Conservation (phyloP, 2,113 vertebrate species). For the Himantopus leucocephalus region DNA sequence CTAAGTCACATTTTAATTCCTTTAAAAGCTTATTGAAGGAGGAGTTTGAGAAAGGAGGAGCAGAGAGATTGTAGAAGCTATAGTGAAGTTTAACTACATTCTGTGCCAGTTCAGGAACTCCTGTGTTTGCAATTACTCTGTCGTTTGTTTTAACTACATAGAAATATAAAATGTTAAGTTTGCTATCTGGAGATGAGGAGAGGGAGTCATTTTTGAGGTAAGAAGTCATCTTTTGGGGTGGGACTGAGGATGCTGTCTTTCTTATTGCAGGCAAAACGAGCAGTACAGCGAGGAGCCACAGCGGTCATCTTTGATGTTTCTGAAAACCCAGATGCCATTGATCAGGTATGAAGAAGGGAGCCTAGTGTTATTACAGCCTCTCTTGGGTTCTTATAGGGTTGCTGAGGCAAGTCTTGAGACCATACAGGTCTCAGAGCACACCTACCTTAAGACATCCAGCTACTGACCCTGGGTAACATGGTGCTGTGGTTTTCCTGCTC, state of each 20-base stretch:
- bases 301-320: slow-evolving; percentile 99
- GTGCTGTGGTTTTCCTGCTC: not conserved
- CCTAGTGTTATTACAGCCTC: not conserved
- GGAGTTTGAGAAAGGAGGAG: not conserved
- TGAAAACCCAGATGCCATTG: slow-evolving; percentile 97
- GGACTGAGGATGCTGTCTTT: slow-evolving; percentile 60
- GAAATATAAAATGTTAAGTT: not conserved
- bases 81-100: not conserved
- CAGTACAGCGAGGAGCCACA: slow-evolving; percentile 94
- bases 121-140: not conserved
- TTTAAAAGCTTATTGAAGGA: not conserved
- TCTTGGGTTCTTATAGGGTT: not conserved
- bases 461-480: not conserved
- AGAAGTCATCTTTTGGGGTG: not conserved
- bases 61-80: not conserved
- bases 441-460: not conserved
- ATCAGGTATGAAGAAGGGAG: slow-evolving; percentile 83
- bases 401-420: not conserved
- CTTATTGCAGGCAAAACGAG: slow-evolving; percentile 88
- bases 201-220: not conserved
- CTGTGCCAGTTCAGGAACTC: not conserved
- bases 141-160: not conserved
- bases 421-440: not conserved
- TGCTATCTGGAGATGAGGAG: not conserved
- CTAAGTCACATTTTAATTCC: not conserved